Base-by-base conservation (phyloP, 2,113 vertebrate species). In the Solea solea region DNA sequence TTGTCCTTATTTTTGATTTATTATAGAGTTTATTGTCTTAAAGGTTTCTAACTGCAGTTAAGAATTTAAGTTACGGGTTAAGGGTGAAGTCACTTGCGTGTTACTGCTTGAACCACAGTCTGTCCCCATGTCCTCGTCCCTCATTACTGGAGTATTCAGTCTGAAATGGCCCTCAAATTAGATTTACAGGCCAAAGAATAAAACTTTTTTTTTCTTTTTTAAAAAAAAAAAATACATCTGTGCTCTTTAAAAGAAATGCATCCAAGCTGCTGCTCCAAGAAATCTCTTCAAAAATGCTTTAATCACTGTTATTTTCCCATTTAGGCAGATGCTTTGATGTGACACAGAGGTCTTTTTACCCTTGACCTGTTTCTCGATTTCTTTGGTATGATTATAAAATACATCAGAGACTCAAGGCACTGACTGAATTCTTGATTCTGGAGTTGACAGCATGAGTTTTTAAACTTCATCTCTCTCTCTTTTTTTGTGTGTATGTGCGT, bases 61-160 rank as follows among this genome's bases (percentile, higher is more conserved):
- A n/a, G n/a, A n/a, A n/a, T n/a, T n/a, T n/a, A n/a, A n/a, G n/a
- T n/a, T n/a, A n/a, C n/a, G n/a, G n/a, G n/a, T n/a, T 65, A 44
- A 34, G 28, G 5, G 28, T 34, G 28, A 34, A 34, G 28, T 34
- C 28, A 34, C 28, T 34, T n/a, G n/a, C n/a, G 1, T 21, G 21
- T 21, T 21, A 21, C 21, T 2, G 57, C 63, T 64, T 74, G 65
- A 53, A 80, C 58, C 73, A 74, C 65, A 50, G 10, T 45, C 7
- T 44, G n/a, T 9, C n/a, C 52, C 25, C 11, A 13, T 51, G 40
- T 70, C 72, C 64, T 21, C 10, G 48, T 69, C 68, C 81, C 73
- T 84, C 87, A 63, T 44, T 51, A 63, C 76, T 74, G 72, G 63
- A 64, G 46, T 46, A 67, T 69, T 58, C 16, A 54, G 46, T 76